A percentile compares a stretch with the other conserved stretches of the same genome.
Evolutionary conservation across 1,140 invertebrate genomes (phyloP).

Genomic region (Drosophila mauritiana): DNA sequence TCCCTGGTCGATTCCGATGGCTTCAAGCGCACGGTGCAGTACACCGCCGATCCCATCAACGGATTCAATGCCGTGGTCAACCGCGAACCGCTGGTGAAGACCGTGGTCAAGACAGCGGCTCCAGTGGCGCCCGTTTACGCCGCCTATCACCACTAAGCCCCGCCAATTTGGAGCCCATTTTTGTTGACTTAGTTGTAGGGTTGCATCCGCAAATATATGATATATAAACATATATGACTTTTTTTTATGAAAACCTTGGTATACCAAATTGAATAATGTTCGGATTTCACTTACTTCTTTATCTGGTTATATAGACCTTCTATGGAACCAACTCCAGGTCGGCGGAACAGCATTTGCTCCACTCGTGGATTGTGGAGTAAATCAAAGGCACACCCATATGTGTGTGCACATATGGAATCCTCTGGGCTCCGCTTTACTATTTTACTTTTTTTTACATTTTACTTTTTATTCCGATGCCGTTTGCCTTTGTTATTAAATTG

Average conservation of each 20-base stretch:
- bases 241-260: background rate
- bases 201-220: background rate
- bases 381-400: slow-evolving; percentile 20
- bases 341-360: slow-evolving; percentile 4
- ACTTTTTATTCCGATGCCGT: slow-evolving; percentile 43
- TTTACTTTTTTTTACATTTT: background rate
- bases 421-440: background rate
- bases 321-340: too few relatives aligned
- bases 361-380: slow-evolving; percentile 26
- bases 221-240: too few relatives aligned
- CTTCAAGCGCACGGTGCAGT: slow-evolving; percentile 74
- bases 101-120: slow-evolving; percentile 40
- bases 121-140: slow-evolving; percentile 23
- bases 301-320: too few relatives aligned
- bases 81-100: slow-evolving; percentile 74
- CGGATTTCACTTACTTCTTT: background rate
- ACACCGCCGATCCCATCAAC: slow-evolving; percentile 76
- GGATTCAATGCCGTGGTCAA: slow-evolving; percentile 83
- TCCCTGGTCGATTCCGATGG: slow-evolving; percentile 75
- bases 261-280: too few relatives aligned
- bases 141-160: slow-evolving; percentile 37
- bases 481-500: slow-evolving; percentile 80
- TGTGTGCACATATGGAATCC: background rate
- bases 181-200: slow-evolving; percentile 37
- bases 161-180: background rate